Conservation (phyloP, 64 coral and sea anemone genomes). For the Orbicella faveolata region DNA sequence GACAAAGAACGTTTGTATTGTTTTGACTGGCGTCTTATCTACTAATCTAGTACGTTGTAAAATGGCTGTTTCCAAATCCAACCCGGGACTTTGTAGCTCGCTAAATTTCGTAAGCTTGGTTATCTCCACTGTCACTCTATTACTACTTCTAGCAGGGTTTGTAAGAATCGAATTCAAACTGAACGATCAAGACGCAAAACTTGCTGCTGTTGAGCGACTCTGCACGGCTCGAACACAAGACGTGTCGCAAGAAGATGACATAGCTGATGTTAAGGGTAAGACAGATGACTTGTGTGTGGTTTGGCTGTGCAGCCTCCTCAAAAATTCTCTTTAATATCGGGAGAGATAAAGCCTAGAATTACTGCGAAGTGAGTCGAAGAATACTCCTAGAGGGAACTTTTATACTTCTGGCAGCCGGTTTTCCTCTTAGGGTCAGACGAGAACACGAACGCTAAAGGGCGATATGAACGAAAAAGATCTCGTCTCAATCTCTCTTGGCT, state of each 20-base stretch:
- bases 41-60: background rate
- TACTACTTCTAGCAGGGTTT: conserved; percentile 2
- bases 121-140: background rate
- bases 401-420: too few relatives aligned
- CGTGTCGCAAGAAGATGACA: background rate
- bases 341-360: background rate
- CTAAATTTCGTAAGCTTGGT: background rate
- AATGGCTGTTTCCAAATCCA: background rate
- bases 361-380: background rate
- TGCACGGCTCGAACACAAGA: background rate
- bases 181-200: background rate
- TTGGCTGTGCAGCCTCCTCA: background rate
- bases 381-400: too few relatives aligned
- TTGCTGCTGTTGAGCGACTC: background rate
- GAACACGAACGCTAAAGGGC: too few relatives aligned
- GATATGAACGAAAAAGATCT: too few relatives aligned
- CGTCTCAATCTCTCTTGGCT: too few relatives aligned
- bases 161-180: conserved; percentile 11
- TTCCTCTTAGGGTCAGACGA: too few relatives aligned
- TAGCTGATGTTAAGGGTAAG: background rate
- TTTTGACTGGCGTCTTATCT: background rate
- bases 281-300: background rate
- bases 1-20: background rate
- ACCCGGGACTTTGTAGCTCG: background rate
- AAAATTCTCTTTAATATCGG: background rate